Evolutionary conservation across 2,113 vertebrate species (phyloP).

Genomic region (Ciconia maguari): DNA sequence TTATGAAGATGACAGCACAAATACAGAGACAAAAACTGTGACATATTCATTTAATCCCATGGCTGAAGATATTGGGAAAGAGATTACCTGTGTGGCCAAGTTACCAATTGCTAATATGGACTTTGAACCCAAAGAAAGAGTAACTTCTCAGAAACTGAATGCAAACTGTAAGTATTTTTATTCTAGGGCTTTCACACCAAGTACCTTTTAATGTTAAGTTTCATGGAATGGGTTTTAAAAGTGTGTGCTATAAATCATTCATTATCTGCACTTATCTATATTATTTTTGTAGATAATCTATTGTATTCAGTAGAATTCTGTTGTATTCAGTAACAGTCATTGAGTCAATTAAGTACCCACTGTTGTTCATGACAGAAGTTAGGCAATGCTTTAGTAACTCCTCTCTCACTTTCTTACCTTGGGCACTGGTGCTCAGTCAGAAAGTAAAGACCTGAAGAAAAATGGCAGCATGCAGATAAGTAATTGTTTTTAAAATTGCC

Average conservation of each 20-base stretch:
- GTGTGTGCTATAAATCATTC: neutral
- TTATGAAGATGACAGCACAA: neutral
- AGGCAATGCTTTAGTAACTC: neutral
- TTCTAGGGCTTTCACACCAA: neutral
- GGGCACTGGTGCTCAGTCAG: neutral
- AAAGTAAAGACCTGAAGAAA: neutral
- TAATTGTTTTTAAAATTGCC: neutral
- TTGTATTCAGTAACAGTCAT: neutral
- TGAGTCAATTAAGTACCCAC: neutral
- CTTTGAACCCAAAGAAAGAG: constrained; percentile 67
- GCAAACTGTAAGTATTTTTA: constrained; percentile 67
- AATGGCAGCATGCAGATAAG: neutral
- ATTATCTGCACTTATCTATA: neutral
- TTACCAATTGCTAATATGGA: constrained; percentile 44
- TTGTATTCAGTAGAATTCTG: neutral
- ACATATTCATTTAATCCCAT: constrained; percentile 32
- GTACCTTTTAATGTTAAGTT: neutral
- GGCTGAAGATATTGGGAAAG: constrained; percentile 59
- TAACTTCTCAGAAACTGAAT: constrained; percentile 43
- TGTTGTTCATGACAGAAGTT: neutral
- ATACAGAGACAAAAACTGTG: constrained; percentile 57
- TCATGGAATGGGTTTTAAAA: neutral
- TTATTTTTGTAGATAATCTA: neutral
- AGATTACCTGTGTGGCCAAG: constrained; percentile 67
- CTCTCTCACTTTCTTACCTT: neutral